Base-by-base conservation (phyloP, 2,888 invertebrate species). In the Morpho achilles region DNA sequence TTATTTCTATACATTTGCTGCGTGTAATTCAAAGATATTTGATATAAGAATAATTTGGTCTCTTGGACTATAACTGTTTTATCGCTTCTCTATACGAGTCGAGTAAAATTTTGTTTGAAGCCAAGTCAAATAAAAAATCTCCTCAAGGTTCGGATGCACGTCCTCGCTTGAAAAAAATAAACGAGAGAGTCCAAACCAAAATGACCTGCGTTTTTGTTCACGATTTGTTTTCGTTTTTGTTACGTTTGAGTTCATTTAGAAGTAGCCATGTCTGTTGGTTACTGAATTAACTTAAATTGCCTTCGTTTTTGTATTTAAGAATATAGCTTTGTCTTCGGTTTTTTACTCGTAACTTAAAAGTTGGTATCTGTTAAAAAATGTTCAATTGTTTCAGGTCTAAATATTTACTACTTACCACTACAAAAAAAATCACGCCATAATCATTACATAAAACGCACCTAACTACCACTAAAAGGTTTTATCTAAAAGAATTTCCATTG, bases 131-230 rank as follows among this genome's bases (percentile, higher is more conserved):
- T 75, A 79, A 83, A 84, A 87, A 79, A 74, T 72, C 63, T 76
- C 56, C 73, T 79, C 86, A 89, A 87, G 85, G 81, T 86, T 87
- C 82, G 82, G 85, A 88, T 87, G 87, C 87, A 87, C 86, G 90
- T 87, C 87, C 87, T 84, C 85, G 79, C 70, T 84, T 83, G 84
- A 83, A 88, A 87, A 87, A 89, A 89, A 88, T 81, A 87, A 87
- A 88, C 82, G 76, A 84, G 83, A 83, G 79, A 86, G 82, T 84
- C 86, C 80, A 85, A 77, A 77, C 79, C 82, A 84, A 87, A 88
- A 87, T 89, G 89, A 89, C 89, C 90, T 85, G 87, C 82, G 85
- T 90, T 90, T 90, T 90, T 89, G 85, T 90, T 75, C 82, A 82
- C 74, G 84, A 82, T 87, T 89, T 88, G 87, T 89, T 89, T 86